Base-by-base conservation (phyloP, 2,888 invertebrate species). In the Phortica okadai region DNA sequence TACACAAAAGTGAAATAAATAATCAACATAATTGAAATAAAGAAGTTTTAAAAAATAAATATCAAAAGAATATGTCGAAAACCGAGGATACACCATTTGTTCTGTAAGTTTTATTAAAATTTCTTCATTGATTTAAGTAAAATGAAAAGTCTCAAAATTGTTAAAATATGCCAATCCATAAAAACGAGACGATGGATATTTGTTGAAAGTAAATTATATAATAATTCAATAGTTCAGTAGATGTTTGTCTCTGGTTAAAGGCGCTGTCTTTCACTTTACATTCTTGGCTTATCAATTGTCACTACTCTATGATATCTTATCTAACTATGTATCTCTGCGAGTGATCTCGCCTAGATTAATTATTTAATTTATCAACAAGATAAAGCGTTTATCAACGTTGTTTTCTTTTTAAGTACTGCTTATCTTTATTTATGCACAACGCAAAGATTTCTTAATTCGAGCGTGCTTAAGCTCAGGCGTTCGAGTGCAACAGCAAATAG, bases 51-150 rank as follows among this genome's bases (percentile, higher is more conserved):
- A 66, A 73, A 56, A 74, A 73, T 62, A 1, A n/a, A 50, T 42
- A 66, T 64, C 6, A 33, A 80, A 59, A 76, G 10, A 62, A 25
- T 25, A 89, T 89, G 89, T 73, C 82, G 8, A 80, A 79, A 56
- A 87, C 77, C 73, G 89, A 90, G 79, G 87, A 86, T 66, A 87
- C 83, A 44, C 89, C 89, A 45, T 87, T 89, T 82, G 87, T 83
- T 42, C 84, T 83, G 89, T 89, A 83, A 90, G 89, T 88, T 56
- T 62, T 70, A 59, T 21, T 73, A 74, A 21, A 45, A 44, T 54
- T 84, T 6, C 10, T 45, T 45, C 1, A 59, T 7, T 59, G 21
- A 14, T 7, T 8, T n/a, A 56, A 56, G 6, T 56, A 1, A 56
- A 56, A 21, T 21, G 21, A 21, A 21, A 21, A 21, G 21, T 21